A percentile compares a stretch with the other conserved stretches of the same genome.
Conservation (phyloP, 1,140 invertebrate genomes). For the Luehdorfia chinensis region DNA sequence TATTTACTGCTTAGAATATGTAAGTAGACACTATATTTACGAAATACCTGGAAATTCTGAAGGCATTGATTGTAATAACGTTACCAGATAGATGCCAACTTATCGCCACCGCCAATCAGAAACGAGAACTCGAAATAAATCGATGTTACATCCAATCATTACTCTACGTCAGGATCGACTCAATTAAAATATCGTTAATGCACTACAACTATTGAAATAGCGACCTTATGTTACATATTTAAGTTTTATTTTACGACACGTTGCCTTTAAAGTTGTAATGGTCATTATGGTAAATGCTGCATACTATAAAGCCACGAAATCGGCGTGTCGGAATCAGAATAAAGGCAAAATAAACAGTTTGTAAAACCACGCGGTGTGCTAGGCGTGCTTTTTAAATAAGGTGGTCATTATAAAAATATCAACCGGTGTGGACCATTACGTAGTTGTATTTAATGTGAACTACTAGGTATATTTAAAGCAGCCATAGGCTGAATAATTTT, state of each 20-base stretch:
- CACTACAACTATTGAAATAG: constrained; percentile 44
- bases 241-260: constrained; percentile 35
- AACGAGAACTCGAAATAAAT: constrained; percentile 76
- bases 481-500: no score
- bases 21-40: no score
- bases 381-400: constrained; percentile 57
- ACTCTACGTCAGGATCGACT: constrained; percentile 73
- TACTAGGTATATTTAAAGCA: no score
- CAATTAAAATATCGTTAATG: constrained; percentile 78
- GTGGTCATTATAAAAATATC: constrained; percentile 52
- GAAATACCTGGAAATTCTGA: constrained; percentile 23
- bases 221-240: constrained; percentile 37
- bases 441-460: constrained; percentile 7
- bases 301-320: constrained; percentile 75
- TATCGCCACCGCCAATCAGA: constrained; percentile 74
- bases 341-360: constrained; percentile 73
- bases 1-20: no score
- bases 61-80: constrained; percentile 59
- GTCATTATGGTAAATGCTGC: constrained; percentile 74
- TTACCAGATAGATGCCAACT: constrained; percentile 72
- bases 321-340: constrained; percentile 71
- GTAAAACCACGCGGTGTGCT: constrained; percentile 45
- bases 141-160: constrained; percentile 76
- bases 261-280: constrained; percentile 54
- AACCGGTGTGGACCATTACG: constrained; percentile 19